phyloP scores from a whole-genome alignment of 2,797 vertebrate species.

The Xenopus petersii region DNA sequence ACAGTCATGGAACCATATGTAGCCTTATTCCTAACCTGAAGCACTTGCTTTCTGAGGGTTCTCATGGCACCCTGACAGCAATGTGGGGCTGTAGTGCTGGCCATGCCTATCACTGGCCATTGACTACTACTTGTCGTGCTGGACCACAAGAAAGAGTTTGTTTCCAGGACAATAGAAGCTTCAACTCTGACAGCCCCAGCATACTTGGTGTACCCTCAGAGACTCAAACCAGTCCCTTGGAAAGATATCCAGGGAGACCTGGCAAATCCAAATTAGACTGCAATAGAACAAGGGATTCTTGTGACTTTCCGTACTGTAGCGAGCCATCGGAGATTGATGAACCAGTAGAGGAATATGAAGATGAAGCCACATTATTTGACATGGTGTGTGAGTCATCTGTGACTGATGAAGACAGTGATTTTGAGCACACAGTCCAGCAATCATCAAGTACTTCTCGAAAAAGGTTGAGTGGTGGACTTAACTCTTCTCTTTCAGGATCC shows the following conservation, averaged over 20 bases:
- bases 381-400: slow-evolving; percentile 83
- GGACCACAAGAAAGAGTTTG: slow-evolving; percentile 76
- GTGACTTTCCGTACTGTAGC: slow-evolving; percentile 82
- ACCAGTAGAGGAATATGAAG: slow-evolving; percentile 77
- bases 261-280: slow-evolving; percentile 75
- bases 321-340: slow-evolving; percentile 80
- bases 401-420: slow-evolving; percentile 81
- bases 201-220: slow-evolving; percentile 71
- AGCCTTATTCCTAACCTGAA: slow-evolving; percentile 85
- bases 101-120: slow-evolving; percentile 87
- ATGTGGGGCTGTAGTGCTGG: slow-evolving; percentile 85
- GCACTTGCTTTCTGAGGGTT: slow-evolving; percentile 76
- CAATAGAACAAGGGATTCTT: slow-evolving; percentile 74
- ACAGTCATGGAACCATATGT: slow-evolving; percentile 91
- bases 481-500: slow-evolving; percentile 52
- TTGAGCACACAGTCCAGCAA: slow-evolving; percentile 67
- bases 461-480: slow-evolving; percentile 49
- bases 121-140: slow-evolving; percentile 75
- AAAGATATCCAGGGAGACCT: slow-evolving; percentile 67
- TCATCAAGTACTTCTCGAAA: slow-evolving; percentile 62
- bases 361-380: slow-evolving; percentile 77
- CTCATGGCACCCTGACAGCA: slow-evolving; percentile 77
- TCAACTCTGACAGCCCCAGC: slow-evolving; percentile 76
- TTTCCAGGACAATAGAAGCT: slow-evolving; percentile 77
- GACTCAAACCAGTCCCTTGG: slow-evolving; percentile 70